phyloP scores from a whole-genome alignment of 2,888 invertebrate species.

The Chydorus sphaericus region DNA sequence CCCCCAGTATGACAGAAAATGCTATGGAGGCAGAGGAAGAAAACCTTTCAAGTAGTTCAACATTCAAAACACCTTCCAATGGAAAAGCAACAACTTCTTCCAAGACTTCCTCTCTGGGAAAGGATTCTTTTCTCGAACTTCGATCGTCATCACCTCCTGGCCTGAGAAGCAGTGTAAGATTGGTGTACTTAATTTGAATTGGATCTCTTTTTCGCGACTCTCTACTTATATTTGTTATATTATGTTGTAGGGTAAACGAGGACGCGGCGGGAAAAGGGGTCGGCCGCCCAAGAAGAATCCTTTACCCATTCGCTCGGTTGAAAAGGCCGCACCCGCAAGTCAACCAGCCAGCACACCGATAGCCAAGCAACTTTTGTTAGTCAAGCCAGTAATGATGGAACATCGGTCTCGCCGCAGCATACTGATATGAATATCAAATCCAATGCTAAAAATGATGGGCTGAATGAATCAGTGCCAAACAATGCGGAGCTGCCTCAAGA shows the following conservation, averaged over 20 bases:
- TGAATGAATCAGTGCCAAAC: background rate
- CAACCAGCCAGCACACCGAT: background rate
- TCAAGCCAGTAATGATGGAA: background rate
- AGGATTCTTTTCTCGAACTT: background rate
- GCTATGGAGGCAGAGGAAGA: background rate
- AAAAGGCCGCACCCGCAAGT: background rate
- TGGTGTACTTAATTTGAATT: no score
- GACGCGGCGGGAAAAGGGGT: background rate
- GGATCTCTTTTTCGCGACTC: background rate
- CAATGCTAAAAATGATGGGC: background rate
- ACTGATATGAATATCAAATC: background rate
- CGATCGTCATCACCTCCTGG: background rate
- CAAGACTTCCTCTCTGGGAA: background rate
- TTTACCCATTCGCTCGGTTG: background rate
- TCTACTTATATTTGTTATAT: background rate
- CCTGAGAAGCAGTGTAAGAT: no score
- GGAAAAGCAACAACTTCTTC: background rate
- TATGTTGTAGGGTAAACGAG: background rate
- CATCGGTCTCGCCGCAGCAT: no score
- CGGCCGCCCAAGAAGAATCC: background rate
- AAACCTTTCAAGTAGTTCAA: background rate
- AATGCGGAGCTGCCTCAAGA: background rate
- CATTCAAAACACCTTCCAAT: background rate
- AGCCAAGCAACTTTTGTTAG: background rate
- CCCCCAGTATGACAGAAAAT: background rate